Evolutionary conservation across 2,797 vertebrate genomes (phyloP).

Genomic region (Sarcoramphus papa): DNA sequence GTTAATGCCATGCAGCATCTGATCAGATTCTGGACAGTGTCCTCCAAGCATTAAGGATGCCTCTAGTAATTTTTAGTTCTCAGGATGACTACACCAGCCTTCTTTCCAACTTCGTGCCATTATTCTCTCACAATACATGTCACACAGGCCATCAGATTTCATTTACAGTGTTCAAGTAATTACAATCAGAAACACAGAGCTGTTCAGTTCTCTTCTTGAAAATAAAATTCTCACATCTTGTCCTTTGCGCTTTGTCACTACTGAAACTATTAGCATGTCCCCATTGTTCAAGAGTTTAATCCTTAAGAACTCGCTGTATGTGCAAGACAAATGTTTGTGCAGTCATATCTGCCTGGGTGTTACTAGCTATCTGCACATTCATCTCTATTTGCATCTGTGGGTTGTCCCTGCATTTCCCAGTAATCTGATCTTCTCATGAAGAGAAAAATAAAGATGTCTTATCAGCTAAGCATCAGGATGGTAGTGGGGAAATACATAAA

Average conservation of each 20-base stretch:
- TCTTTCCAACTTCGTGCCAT: background rate
- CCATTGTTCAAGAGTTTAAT: background rate
- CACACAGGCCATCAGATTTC: background rate
- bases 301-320: background rate
- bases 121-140: background rate
- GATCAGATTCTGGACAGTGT: background rate
- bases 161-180: background rate
- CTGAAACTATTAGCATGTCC: background rate
- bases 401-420: background rate
- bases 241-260: background rate
- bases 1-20: background rate
- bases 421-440: background rate
- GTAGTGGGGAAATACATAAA: background rate
- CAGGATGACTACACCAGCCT: background rate
- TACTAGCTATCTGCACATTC: background rate
- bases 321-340: background rate
- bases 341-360: background rate
- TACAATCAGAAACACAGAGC: background rate
- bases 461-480: background rate
- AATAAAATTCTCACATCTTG: background rate
- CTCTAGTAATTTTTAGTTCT: background rate
- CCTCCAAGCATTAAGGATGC: background rate
- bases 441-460: background rate
- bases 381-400: background rate
- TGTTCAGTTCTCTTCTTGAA: background rate